Evolutionary conservation across 2,888 invertebrate genomes (phyloP).

Genomic region (Trissoscelio sp.): DNA sequence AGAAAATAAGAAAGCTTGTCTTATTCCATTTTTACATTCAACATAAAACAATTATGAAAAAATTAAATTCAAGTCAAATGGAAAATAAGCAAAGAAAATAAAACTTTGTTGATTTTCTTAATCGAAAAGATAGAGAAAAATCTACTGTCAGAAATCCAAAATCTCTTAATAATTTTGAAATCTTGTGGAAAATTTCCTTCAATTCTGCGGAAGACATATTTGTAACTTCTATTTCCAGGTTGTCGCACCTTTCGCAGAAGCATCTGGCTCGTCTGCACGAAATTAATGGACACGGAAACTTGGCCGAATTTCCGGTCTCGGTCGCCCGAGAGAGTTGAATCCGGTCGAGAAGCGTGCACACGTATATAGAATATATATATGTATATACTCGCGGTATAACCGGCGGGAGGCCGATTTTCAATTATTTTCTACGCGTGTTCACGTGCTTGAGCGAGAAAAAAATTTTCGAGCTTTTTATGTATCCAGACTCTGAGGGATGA

Average conservation of each 20-base stretch:
- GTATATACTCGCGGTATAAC: slow-evolving; percentile 5
- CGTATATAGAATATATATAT: not conserved
- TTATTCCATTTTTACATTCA: too few species aligned
- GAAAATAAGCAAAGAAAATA: too few species aligned
- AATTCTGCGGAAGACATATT: slow-evolving; percentile 47
- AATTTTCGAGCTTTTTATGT: slow-evolving; percentile 46
- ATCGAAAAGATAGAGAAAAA: too few species aligned
- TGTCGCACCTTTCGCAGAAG: slow-evolving; percentile 57
- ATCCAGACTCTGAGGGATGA: slow-evolving; percentile 43
- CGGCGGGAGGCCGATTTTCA: slow-evolving; percentile 54
- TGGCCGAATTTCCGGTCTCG: slow-evolving; percentile 61
- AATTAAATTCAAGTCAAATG: too few species aligned
- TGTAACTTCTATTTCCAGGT: slow-evolving; percentile 56
- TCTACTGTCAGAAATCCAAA: too few species aligned
- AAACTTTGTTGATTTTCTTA: too few species aligned
- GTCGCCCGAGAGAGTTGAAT: slow-evolving; percentile 48
- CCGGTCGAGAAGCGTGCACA: slow-evolving; percentile 21
- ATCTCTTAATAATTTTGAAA: too few species aligned
- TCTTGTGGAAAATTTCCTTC: slow-evolving; percentile 17
- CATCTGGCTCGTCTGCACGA: slow-evolving; percentile 56
- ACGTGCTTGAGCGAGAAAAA: slow-evolving; percentile 41
- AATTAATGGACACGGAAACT: slow-evolving; percentile 66
- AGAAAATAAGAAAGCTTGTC: too few species aligned
- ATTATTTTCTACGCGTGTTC: slow-evolving; percentile 53
- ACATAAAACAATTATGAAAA: too few species aligned